phyloP scores from a whole-genome alignment of 2,113 vertebrate species.

The Dendropsophus ebraccatus region DNA sequence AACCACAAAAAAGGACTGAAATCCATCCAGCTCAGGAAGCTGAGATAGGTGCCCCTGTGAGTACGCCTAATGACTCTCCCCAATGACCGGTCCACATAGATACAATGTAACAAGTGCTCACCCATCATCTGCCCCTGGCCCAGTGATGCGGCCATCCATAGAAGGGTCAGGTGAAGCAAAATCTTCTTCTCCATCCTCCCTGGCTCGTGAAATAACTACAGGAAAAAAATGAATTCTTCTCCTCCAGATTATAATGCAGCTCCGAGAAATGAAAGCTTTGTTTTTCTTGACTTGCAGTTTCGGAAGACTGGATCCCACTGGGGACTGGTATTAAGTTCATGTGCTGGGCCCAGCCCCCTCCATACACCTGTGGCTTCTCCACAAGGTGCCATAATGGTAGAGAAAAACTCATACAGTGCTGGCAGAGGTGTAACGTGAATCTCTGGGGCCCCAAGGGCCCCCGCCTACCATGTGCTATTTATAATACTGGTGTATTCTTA shows the following conservation, averaged over 20 bases:
- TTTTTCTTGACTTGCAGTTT: background rate
- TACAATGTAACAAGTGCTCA: conserved; percentile 19
- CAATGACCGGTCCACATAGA: background rate
- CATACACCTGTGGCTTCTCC: conserved; percentile 44
- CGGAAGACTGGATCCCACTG: background rate
- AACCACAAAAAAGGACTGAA: background rate
- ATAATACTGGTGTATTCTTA: too few species aligned
- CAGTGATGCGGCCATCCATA: background rate
- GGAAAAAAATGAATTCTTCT: background rate
- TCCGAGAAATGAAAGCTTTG: background rate
- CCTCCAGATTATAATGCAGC: background rate
- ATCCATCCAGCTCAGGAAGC: background rate
- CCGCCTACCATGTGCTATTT: too few species aligned
- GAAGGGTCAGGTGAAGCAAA: background rate
- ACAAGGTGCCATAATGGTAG: too few species aligned
- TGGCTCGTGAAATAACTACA: background rate
- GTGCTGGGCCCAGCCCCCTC: accelerated
- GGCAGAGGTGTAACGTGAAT: too few species aligned
- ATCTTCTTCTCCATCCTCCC: background rate
- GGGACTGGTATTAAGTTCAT: conserved; percentile 35
- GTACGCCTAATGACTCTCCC: background rate
- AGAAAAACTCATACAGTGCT: too few species aligned
- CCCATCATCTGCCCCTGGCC: background rate
- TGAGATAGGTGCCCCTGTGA: background rate
- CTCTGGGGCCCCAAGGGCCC: too few species aligned